A percentile compares a stretch with the other conserved stretches of the same genome.
Evolutionary conservation across 1,140 invertebrate genomes (phyloP).

Genomic region (Mactra quadrangularis): DNA sequence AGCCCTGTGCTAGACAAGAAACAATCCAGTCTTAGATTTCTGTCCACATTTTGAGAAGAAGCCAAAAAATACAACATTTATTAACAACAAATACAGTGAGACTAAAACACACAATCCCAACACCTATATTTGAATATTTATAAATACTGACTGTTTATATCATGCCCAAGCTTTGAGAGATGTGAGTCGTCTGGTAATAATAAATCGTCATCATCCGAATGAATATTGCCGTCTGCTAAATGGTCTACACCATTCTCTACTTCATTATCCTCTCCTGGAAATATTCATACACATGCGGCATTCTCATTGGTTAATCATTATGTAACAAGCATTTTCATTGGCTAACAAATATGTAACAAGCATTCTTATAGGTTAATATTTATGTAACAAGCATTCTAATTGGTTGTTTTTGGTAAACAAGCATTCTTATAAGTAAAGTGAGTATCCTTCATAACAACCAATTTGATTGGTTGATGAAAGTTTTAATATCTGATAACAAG

Average conservation of each 20-base stretch:
- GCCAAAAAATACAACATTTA: too few relatives aligned
- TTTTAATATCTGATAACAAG: not conserved
- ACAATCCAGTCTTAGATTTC: too few relatives aligned
- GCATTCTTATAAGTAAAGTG: too few relatives aligned
- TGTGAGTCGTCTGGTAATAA: conserved; percentile 52
- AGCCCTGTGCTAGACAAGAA: too few relatives aligned
- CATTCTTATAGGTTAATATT: conserved; percentile 17
- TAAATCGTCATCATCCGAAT: conserved; percentile 56
- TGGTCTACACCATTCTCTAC: conserved; percentile 31
- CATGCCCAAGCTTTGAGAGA: conserved; percentile 52
- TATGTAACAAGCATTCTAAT: not conserved
- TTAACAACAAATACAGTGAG: too few relatives aligned
- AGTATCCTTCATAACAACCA: not conserved
- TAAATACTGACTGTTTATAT: conserved; percentile 47
- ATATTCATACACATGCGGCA: conserved; percentile 49
- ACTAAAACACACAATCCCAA: conserved; percentile 42
- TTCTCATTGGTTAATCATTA: conserved; percentile 24
- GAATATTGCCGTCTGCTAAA: conserved; percentile 29
- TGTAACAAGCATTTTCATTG: not conserved
- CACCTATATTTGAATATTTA: conserved; percentile 37
- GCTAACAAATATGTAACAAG: not conserved
- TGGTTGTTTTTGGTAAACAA: not conserved
- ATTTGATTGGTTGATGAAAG: not conserved
- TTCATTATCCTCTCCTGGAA: conserved; percentile 55
- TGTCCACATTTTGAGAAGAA: too few relatives aligned